Evolutionary conservation across 2,888 invertebrate genomes (phyloP).

Genomic region (Pyrocoelia pectoralis): DNA sequence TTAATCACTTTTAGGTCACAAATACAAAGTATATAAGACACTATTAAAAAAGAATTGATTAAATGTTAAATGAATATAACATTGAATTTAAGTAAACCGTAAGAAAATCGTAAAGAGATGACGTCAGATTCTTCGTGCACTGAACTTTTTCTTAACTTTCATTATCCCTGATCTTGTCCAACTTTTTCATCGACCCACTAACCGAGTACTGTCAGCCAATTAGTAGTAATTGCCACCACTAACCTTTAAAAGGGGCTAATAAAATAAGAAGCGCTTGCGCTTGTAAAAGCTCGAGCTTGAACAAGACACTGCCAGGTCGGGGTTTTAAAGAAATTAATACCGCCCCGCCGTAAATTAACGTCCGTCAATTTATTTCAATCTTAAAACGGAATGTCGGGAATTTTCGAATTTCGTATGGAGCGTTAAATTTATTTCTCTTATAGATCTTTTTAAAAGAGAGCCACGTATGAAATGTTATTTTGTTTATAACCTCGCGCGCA

Average conservation of each 20-base stretch:
- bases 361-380: constrained; percentile 46
- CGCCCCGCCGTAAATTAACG: constrained; percentile 46
- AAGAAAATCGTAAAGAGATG: constrained; percentile 28
- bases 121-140: constrained; percentile 39
- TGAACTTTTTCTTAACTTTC: constrained; percentile 55
- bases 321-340: constrained; percentile 48
- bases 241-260: constrained; percentile 42
- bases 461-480: not conserved
- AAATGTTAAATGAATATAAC: constrained; percentile 8
- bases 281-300: constrained; percentile 34
- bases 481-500: not conserved
- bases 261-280: constrained; percentile 49
- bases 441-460: not conserved
- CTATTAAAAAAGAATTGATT: too few species aligned
- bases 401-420: not conserved
- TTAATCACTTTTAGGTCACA: too few species aligned
- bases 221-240: constrained; percentile 56
- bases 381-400: constrained; percentile 34
- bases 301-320: constrained; percentile 48
- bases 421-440: too few species aligned
- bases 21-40: too few species aligned
- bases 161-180: constrained; percentile 59
- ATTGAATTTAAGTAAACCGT: constrained; percentile 18
- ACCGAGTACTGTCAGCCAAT: constrained; percentile 55
- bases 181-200: constrained; percentile 59